phyloP scores from a whole-genome alignment of 2,797 vertebrate species.

The Apodemus agrarius region DNA sequence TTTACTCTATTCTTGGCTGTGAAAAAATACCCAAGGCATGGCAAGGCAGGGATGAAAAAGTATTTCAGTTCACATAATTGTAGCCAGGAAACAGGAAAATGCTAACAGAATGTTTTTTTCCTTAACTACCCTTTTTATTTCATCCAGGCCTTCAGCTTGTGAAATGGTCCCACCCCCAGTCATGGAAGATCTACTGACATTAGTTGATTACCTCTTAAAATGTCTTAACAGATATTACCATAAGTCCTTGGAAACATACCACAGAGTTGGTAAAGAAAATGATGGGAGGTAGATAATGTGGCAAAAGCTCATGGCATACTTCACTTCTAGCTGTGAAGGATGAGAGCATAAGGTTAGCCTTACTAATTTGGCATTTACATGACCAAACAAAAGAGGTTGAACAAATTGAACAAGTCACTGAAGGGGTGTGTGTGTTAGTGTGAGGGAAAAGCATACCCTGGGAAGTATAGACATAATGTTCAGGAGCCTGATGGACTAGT shows the following conservation, averaged over 20 bases:
- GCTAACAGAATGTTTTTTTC: too few species aligned
- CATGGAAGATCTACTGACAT: background rate
- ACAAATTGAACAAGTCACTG: background rate
- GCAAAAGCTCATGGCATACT: background rate
- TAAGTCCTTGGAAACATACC: background rate
- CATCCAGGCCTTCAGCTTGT: background rate
- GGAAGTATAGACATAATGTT: background rate
- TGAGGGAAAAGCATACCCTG: background rate
- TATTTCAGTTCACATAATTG: background rate
- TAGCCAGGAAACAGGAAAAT: background rate
- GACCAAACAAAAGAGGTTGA: background rate
- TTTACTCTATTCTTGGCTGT: background rate
- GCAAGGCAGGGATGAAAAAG: too few species aligned
- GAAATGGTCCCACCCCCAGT: background rate
- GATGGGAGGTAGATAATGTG: background rate
- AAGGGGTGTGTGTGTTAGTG: background rate
- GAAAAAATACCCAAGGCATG: background rate
- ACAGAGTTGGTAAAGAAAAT: background rate
- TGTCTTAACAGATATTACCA: background rate
- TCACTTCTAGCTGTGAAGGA: too few species aligned
- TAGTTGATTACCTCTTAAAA: background rate
- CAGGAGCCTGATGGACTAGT: fast-evolving
- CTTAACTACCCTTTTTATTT: background rate
- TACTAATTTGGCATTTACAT: background rate
- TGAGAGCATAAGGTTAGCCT: background rate